Conservation (phyloP, 2,113 vertebrate genomes). For the Hippocampus mohnikei region DNA sequence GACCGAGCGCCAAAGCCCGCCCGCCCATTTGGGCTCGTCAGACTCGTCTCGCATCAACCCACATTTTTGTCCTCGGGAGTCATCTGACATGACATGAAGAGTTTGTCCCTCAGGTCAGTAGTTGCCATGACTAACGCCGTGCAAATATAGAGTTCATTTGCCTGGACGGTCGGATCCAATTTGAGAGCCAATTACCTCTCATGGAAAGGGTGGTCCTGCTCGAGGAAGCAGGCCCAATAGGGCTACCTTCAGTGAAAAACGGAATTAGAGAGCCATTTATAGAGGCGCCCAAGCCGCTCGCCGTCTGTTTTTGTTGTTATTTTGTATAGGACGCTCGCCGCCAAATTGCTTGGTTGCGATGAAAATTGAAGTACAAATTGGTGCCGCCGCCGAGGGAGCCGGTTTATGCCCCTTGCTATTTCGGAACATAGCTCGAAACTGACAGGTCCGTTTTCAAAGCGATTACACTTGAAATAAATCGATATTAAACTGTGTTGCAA, state of each 20-base stretch:
- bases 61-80: conserved; percentile 11
- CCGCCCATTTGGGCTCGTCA: not conserved
- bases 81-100: not conserved
- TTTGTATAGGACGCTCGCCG: conserved; percentile 40
- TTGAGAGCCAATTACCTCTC: conserved; percentile 48
- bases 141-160: conserved; percentile 52
- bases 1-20: no score
- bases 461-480: conserved; percentile 25
- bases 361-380: conserved; percentile 69
- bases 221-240: conserved; percentile 45
- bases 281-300: conserved; percentile 31
- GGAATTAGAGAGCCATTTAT: conserved; percentile 56
- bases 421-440: conserved; percentile 30
- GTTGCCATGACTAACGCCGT: not conserved
- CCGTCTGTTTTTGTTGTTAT: conserved; percentile 56
- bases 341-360: conserved; percentile 50
- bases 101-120: conserved; percentile 17
- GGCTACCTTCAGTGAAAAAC: conserved; percentile 39
- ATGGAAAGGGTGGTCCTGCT: conserved; percentile 29
- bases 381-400: conserved; percentile 51
- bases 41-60: not conserved
- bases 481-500: conserved; percentile 16
- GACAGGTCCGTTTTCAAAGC: not conserved
- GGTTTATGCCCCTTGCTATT: conserved; percentile 47
- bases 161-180: conserved; percentile 29